Conservation (phyloP, 2,797 vertebrate species). For the Merluccius polli region DNA sequence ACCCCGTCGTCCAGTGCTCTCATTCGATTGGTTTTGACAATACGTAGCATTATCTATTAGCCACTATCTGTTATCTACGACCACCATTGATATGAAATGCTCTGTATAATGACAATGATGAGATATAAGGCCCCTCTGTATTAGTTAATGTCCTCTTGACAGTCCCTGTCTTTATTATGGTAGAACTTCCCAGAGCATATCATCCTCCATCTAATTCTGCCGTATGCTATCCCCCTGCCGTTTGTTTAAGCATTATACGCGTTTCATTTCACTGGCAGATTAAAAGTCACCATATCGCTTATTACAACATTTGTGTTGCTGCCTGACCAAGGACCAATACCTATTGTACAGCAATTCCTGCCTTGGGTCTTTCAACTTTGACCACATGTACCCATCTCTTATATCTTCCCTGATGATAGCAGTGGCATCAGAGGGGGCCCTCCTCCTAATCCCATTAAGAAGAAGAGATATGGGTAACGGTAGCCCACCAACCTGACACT, state of each 20-base stretch:
- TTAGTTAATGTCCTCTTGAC: slow-evolving; percentile 17
- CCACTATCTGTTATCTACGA: not conserved
- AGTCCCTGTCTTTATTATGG: slow-evolving; percentile 7
- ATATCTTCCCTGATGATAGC: slow-evolving; percentile 13
- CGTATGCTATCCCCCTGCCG: not conserved
- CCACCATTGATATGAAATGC: not conserved
- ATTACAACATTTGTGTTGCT: not conserved
- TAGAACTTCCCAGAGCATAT: slow-evolving; percentile 10
- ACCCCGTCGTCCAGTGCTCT: not conserved
- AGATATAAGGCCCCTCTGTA: slow-evolving; percentile 24
- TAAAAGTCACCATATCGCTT: not conserved
- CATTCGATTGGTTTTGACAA: not conserved
- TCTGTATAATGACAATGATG: slow-evolving; percentile 24
- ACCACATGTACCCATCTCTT: slow-evolving; percentile 1
- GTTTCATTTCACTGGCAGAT: not conserved
- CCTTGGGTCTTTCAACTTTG: too few relatives aligned
- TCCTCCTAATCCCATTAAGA: too few relatives aligned
- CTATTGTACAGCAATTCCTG: too few relatives aligned
- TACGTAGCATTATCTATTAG: not conserved
- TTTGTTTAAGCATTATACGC: not conserved
- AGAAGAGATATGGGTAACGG: slow-evolving; percentile 28
- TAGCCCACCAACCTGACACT: slow-evolving; percentile 18
- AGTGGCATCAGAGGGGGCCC: not conserved
- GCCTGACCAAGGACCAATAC: not conserved
- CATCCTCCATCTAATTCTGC: not conserved